Conservation (phyloP, 2,888 invertebrate genomes). For the Chaetoderma sp. region DNA sequence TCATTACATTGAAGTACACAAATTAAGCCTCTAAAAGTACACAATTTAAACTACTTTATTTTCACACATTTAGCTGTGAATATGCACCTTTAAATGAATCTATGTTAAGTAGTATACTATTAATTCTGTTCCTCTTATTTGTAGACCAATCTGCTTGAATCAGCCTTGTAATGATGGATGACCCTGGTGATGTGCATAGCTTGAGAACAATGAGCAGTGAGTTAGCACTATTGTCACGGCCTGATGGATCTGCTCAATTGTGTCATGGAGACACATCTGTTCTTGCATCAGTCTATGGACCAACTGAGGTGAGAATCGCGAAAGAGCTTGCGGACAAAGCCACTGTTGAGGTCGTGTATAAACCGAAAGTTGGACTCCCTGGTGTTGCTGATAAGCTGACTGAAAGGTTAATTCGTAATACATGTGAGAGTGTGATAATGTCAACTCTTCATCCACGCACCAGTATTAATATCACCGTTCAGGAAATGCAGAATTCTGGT, state of each 20-base stretch:
- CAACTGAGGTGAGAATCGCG: conserved; percentile 80
- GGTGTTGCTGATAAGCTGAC: conserved; percentile 79
- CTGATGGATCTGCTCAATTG: conserved; percentile 59
- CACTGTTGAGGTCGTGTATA: conserved; percentile 82
- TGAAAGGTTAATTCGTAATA: conserved; percentile 82
- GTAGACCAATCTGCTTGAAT: too few species aligned
- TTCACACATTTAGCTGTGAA: too few species aligned
- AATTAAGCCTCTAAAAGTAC: too few species aligned
- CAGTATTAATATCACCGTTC: conserved; percentile 82
- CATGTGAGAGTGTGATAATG: conserved; percentile 81
- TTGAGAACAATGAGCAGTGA: conserved; percentile 48
- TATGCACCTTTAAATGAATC: too few species aligned
- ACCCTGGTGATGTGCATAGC: too few species aligned
- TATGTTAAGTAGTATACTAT: too few species aligned
- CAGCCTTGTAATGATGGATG: too few species aligned
- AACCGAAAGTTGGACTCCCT: conserved; percentile 82
- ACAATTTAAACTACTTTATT: too few species aligned
- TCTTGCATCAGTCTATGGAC: conserved; percentile 84
- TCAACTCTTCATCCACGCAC: conserved; percentile 84
- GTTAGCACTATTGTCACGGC: conserved; percentile 51
- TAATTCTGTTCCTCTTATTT: too few species aligned
- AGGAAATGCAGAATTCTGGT: conserved; percentile 83
- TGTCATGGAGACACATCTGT: conserved; percentile 80
- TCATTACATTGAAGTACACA: too few species aligned
- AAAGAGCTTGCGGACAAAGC: conserved; percentile 84